Percentiles rank a stretch among this genome's conserved stretches.
These are phyloP conservation scores for Dolichallabes microphthalmus DNA, from an alignment of 2,113 vertebrate species.

Conservation along the genomic window DNA sequence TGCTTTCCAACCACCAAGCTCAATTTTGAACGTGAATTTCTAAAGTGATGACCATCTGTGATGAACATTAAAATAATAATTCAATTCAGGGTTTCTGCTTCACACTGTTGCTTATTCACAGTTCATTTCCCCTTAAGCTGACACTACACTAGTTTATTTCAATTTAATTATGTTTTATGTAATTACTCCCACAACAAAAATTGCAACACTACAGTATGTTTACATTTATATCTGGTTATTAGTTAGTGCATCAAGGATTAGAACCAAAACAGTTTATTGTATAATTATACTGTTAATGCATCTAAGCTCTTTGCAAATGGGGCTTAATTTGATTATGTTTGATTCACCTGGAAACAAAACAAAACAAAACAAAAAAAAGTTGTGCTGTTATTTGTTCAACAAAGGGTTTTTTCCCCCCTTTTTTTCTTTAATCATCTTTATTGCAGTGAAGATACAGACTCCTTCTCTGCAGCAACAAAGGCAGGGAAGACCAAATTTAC, in stretches of 20 bases:
- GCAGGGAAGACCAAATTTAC: constrained; percentile 90
- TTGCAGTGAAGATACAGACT: constrained; percentile 71
- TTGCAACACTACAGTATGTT: constrained; percentile 57
- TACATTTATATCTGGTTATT: constrained; percentile 39
- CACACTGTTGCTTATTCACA: background rate
- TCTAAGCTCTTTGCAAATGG: background rate
- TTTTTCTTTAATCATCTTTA: background rate
- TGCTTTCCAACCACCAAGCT: background rate
- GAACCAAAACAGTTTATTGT: constrained; percentile 56
- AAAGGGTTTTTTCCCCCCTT: no score
- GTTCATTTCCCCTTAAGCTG: constrained; percentile 48
- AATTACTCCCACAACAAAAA: constrained; percentile 56
- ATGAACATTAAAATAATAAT: background rate
- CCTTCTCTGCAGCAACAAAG: constrained; percentile 90
- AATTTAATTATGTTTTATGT: background rate
- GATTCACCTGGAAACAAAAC: background rate
- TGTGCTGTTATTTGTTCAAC: background rate
- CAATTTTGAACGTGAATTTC: background rate
- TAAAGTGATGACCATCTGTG: background rate
- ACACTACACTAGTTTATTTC: constrained; percentile 49
- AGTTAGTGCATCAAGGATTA: constrained; percentile 39
- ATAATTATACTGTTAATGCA: constrained; percentile 59
- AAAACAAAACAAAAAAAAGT: background rate
- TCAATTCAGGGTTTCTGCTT: constrained; percentile 19
- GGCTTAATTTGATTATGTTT: constrained; percentile 1